phyloP scores from a whole-genome alignment of 2,888 invertebrate genomes.

The Julus scandinavius region DNA sequence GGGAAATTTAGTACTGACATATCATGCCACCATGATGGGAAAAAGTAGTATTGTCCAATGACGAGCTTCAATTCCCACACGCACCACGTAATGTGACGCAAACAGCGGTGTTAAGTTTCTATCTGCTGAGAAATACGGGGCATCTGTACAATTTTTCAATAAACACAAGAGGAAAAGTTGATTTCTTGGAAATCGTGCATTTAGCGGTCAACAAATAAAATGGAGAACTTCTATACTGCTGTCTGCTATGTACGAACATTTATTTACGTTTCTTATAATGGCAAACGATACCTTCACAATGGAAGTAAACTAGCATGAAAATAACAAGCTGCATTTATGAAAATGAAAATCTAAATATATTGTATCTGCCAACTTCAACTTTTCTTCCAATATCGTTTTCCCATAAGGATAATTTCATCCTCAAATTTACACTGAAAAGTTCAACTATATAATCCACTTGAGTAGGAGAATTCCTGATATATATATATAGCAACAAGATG shows the following conservation, averaged over 20 bases:
- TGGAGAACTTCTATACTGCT: not conserved
- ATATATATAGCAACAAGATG: too few species aligned
- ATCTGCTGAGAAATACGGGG: not conserved
- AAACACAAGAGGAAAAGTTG: not conserved
- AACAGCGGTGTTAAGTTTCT: not conserved
- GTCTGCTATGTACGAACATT: not conserved
- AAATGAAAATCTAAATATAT: too few species aligned
- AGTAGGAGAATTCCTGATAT: too few species aligned
- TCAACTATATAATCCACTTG: too few species aligned
- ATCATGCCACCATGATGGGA: not conserved
- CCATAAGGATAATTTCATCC: too few species aligned
- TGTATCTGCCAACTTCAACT: too few species aligned
- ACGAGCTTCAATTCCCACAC: not conserved
- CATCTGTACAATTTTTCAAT: constrained; percentile 8
- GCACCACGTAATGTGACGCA: not conserved
- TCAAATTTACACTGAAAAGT: too few species aligned
- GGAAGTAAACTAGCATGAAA: not conserved
- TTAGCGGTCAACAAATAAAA: not conserved
- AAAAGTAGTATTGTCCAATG: not conserved
- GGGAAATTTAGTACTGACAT: constrained; percentile 1
- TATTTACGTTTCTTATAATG: not conserved
- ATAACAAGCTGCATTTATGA: too few species aligned
- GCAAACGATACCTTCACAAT: not conserved
- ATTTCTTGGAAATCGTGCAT: not conserved
- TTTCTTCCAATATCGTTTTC: too few species aligned